Base-by-base conservation (phyloP, 2,113 vertebrate genomes). In the Actenoides hombroni region DNA sequence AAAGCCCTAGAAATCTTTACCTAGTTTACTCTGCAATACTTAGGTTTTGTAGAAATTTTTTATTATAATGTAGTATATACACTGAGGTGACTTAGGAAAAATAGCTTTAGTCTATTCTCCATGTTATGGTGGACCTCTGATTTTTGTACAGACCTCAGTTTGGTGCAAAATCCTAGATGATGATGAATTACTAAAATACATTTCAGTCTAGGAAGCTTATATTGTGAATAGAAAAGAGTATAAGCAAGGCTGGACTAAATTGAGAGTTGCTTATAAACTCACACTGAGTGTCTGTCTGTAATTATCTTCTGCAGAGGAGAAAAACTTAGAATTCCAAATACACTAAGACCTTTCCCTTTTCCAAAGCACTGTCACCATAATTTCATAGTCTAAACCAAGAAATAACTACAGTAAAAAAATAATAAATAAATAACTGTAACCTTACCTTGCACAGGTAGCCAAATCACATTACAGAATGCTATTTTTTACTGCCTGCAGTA, bases 361-460 rank as follows among this genome's bases (percentile, higher is more conserved):
- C 64, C 57, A 83, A 42, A 73, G 35, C 51, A 59, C 1, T 54
- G 35, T 65, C 35, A 81, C 31, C 17, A 9, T 28, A 14, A 77
- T 46, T 77, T 29, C 11, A 35, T 49, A 54, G 42, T 37, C 75
- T 70, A 80, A 74, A 77, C 56, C 60, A 80, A 86, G 46, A 59
- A 54, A 39, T 0, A 78, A 5, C 75, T 56, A 44, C 20, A 37
- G 79, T 24, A 21, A 93, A 19, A 21, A 93, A 73, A 80, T n/a
- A 60, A 56, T 16, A 42, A 31, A 31, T 1, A 13, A 42, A 14
- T 2, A 33, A 9, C 33, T 46, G 26, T 57, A 16, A 8, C 37
- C 95, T 93, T 94, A 94, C 96, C 92, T 95, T 96, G 80, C 61
- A 70, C 37, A 39, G 46, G 56, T 3, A 76, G 74, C 70, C 74